Evolutionary conservation across 2,113 vertebrate genomes (phyloP).

Genomic region (Alosa alosa): DNA sequence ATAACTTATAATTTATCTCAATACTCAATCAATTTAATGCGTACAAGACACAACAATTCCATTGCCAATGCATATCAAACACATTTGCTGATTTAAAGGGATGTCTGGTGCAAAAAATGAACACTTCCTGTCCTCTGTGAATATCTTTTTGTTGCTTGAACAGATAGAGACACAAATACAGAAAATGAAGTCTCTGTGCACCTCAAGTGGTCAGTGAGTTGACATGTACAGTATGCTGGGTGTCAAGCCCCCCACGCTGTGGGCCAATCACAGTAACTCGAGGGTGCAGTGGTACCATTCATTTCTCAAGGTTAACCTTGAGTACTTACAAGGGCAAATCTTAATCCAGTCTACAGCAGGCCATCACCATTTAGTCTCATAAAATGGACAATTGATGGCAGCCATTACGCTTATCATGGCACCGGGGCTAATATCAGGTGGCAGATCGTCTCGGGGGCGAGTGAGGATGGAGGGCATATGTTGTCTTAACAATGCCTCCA

Average conservation of each 20-base stretch:
- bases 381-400: background rate
- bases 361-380: background rate
- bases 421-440: background rate
- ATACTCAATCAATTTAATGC: too few species aligned
- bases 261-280: background rate
- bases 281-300: background rate
- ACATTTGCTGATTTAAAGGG: too few species aligned
- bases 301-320: background rate
- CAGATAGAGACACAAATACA: too few species aligned
- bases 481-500: slow-evolving; percentile 3
- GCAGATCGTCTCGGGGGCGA: background rate
- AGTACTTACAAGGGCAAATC: slow-evolving; percentile 10
- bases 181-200: too few species aligned
- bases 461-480: background rate
- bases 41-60: too few species aligned
- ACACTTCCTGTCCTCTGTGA: too few species aligned
- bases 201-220: background rate
- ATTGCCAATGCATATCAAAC: too few species aligned
- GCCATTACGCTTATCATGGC: background rate
- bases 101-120: too few species aligned
- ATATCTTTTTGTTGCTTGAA: too few species aligned
- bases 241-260: background rate
- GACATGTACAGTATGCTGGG: background rate
- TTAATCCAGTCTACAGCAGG: slow-evolving; percentile 6
- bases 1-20: too few species aligned